A percentile compares a stretch with the other conserved stretches of the same genome.
Conservation (phyloP, 2,888 invertebrate species). For the Byasa hedistus region DNA sequence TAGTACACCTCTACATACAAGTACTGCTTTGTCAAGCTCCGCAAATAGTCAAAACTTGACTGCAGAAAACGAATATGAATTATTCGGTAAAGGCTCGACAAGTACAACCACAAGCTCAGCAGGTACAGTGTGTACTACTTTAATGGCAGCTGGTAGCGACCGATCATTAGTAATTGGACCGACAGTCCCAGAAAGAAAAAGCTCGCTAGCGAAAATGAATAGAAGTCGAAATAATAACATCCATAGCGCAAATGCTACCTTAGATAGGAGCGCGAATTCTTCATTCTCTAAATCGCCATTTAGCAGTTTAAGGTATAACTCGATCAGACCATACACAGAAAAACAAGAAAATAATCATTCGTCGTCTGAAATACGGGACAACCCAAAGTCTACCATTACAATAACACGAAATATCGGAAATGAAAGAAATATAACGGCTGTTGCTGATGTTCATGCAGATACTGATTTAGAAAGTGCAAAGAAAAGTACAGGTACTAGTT, state of each 20-base stretch:
- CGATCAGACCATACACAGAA: constrained; percentile 59
- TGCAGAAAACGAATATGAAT: constrained; percentile 93
- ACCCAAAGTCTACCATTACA: constrained; percentile 59
- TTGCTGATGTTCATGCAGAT: constrained; percentile 79
- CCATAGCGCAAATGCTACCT: constrained; percentile 76
- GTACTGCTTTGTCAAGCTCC: constrained; percentile 84
- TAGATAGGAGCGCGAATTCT: constrained; percentile 76
- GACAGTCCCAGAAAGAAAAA: constrained; percentile 90
- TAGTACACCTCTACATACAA: constrained; percentile 86
- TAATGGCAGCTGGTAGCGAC: constrained; percentile 85
- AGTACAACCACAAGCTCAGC: constrained; percentile 95
- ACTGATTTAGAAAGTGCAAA: constrained; percentile 71
- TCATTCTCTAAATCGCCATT: constrained; percentile 68
- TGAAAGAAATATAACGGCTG: constrained; percentile 78
- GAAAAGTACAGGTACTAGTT: constrained; percentile 84
- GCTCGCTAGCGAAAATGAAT: constrained; percentile 83
- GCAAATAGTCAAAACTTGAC: constrained; percentile 85
- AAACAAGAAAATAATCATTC: constrained; percentile 61
- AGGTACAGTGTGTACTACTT: constrained; percentile 92
- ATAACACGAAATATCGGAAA: constrained; percentile 68
- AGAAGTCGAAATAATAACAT: constrained; percentile 73
- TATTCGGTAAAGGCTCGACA: constrained; percentile 94
- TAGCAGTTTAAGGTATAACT: constrained; percentile 63
- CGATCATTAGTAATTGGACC: constrained; percentile 83
- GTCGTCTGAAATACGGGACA: constrained; percentile 61